A percentile compares a stretch with the other conserved stretches of the same genome.
phyloP scores from a whole-genome alignment of 2,888 invertebrate species.

The Lasius fuliginosus region DNA sequence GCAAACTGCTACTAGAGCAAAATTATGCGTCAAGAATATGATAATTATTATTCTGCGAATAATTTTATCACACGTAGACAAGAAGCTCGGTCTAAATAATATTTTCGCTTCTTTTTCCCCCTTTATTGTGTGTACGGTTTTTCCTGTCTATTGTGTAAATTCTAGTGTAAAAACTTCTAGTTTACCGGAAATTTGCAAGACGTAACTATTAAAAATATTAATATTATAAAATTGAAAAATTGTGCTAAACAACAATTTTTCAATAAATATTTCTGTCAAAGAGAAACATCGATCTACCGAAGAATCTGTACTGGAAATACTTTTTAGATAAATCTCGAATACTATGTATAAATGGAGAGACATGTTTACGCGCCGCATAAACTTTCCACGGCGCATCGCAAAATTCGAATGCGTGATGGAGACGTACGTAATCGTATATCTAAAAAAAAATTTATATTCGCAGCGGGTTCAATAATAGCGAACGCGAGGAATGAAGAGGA shows the following conservation, averaged over 20 bases:
- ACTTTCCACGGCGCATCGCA: slow-evolving; percentile 45
- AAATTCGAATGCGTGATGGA: slow-evolving; percentile 34
- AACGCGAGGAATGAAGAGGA: slow-evolving; percentile 28
- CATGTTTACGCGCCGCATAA: neutral
- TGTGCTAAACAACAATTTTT: neutral
- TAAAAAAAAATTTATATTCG: slow-evolving; percentile 59
- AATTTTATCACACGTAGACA: neutral
- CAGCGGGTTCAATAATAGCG: slow-evolving; percentile 66
- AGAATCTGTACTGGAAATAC: neutral
- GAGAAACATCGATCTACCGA: neutral
- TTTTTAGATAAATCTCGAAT: neutral
- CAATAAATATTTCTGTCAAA: neutral
- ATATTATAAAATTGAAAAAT: slow-evolving; percentile 1
- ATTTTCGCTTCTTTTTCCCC: neutral
- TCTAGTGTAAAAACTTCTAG: neutral
- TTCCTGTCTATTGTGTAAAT: neutral
- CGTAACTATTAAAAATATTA: neutral
- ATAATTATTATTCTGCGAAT: slow-evolving; percentile 19
- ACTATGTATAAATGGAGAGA: neutral
- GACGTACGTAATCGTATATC: slow-evolving; percentile 58
- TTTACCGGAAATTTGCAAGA: neutral
- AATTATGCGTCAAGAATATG: neutral
- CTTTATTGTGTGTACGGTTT: neutral
- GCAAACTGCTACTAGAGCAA: neutral
- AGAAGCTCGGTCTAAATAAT: neutral